Base-by-base conservation (phyloP, 35 echinoderm and acorn worm species). In the Ophioderma brevispina region DNA sequence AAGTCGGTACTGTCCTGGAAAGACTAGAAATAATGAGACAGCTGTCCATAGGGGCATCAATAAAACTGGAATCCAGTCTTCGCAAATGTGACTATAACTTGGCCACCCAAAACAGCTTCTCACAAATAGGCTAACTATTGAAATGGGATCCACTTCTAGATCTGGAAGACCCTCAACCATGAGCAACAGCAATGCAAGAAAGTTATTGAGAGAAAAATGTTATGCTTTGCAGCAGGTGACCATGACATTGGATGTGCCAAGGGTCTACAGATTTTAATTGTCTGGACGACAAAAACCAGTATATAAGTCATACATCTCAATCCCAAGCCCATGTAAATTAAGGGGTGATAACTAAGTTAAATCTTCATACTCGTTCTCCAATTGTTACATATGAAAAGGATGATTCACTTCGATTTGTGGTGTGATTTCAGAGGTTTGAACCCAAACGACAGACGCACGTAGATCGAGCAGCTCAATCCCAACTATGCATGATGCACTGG, bases 351-450 rank as follows among this genome's bases (percentile, higher is more conserved):
- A 36, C 35, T 36, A 94, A 90, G 32, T 94, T 31, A 34, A 85
- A 40, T 94, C 87, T 10, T 30, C 90, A 36, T 94, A 94, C 38
- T 78, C 87, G 14, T n/a, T 95, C 93, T 31, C 88, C 82, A 40
- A 84, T 91, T 0, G 93, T 91, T 50, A 87, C 90, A n/a, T 35
- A 80, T 31, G 90, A 94, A 63, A 90, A 90, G 50, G 92, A 90
- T 59, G 92, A 87, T 14, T 75, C 86, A 6, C 75, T 90, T 8
- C 21, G 92, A 78, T n/a, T 80, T 94, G 11, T 94, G 92, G 35
- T 70, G 81, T 32, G 80, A 94, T 42, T 94, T 83, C 35, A 52
- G 92, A 34, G 46, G 76, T 38, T 32, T 94, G 1, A 94, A 94
- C 33, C 37, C 15, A 38, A 89, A n/a, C n/a, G n/a, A n/a, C n/a